Base-by-base conservation (phyloP, 2,888 invertebrate genomes). In the Pseudococcus jackbeardsleyi region DNA sequence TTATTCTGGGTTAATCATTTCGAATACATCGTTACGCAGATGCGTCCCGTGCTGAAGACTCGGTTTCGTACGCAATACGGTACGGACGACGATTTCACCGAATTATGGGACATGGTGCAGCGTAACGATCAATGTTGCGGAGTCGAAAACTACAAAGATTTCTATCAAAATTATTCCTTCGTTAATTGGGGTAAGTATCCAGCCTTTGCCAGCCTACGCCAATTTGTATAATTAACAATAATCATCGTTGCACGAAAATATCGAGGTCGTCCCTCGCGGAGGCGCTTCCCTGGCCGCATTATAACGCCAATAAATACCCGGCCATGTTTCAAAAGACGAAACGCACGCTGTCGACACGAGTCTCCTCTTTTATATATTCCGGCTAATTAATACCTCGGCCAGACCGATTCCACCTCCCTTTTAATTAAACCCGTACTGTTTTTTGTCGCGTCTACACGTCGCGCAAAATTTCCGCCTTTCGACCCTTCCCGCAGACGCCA, bases 1-100 rank as follows among this genome's bases (percentile, higher is more conserved):
- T 94, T 96, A 89, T 95, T 96, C 91, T 97, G 96, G 96, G 95
- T 96, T 89, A 96, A 96, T 92, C 93, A 95, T 64, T 95, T 95
- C 91, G 95, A 95, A 91, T 93, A 93, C 89, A 94, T 96, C 90
- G 94, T 95, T 91, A 94, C 95, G 90, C 95, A 95, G 90, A 92
- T 97, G 87, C 93, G 94, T 90, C 95, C 95, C 15, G 93, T 94
- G 89, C 92, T 96, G 85, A 93, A 93, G 89, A 92, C 93, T 79
- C 93, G 93, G 50, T 91, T 95, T 82, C 89, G 89, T 59, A 77
- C 89, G 3, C 90, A 90, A 90, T 94, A 90, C 93, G 94, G 90
- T 95, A 96, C 33, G 64, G 89, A 90, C 64, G 19, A 93, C 50
- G 94, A 95, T 90, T 95, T 96, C 91, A 95, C 95, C 72, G 94